Evolutionary conservation across 1,140 invertebrate species (phyloP), one percentile per base, ranked within the genome.

Genomic region (Drosophila tristis): DNA sequence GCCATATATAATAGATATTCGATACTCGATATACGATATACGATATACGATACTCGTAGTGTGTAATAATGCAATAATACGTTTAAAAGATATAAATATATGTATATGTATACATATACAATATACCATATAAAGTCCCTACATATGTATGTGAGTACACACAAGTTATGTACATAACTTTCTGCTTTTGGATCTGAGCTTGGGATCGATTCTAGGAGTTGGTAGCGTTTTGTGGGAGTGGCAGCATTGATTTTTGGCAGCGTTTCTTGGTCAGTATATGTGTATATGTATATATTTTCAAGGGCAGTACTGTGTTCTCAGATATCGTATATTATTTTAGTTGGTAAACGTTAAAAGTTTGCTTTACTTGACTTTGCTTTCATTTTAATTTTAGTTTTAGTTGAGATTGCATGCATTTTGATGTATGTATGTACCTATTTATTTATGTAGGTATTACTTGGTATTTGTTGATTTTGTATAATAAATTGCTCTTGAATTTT

Each of bases 401-500:
- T 67, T 70, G 62, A 55, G 45, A 53, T 76, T 72, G 74, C 70
- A 87, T 87, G 84, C 79, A 79, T 82, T 82, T 76, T 55, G 66
- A 57, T 62, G 62, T 68, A 61, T 63, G 42, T 73, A 44, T 73
- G 60, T 65, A 58, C 54, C 26, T 57, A 44, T 55, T 57, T 77
- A 25, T 25, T 4, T 25, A 25, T 25, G 23, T 25, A 58, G 66
- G 63, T 55, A 56, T 68, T 70, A 70, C 26, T 45, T 67, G 61
- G 35, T 76, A 67, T 66, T 56, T 75, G 43, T 57, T 76, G 49
- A 56, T 76, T 44, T 78, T 79, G 75, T 76, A 71, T 86, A 80
- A 85, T 86, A 82, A 82, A 86, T 86, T 77, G 59, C 82, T 84
- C 75, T 89, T 87, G 82, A 89, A 87, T 87, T 87, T 87, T 77